These are phyloP conservation scores for Ameiurus melas DNA, from an alignment of 2,113 vertebrate species.

Conservation along the genomic window DNA sequence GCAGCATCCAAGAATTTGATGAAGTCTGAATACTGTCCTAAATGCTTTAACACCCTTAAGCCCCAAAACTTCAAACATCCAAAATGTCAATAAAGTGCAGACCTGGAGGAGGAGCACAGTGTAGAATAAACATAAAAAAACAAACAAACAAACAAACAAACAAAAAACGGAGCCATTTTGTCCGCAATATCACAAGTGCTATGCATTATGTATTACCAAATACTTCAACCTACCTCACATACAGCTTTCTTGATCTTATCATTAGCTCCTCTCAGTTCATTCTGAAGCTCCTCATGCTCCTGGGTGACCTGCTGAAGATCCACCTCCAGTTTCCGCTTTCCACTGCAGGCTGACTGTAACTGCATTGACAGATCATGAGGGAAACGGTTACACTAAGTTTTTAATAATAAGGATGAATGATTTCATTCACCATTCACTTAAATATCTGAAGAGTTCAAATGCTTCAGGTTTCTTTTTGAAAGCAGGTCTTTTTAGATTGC, in stretches of 20 bases:
- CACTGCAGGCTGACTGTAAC: slow-evolving; percentile 68
- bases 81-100: background rate
- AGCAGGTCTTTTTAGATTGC: background rate
- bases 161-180: background rate
- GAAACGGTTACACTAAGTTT: background rate
- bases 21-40: background rate
- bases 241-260: slow-evolving; percentile 74
- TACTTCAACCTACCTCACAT: slow-evolving; percentile 66
- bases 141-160: too few species aligned
- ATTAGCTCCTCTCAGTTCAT: slow-evolving; percentile 62
- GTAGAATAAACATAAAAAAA: background rate
- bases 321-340: slow-evolving; percentile 74
- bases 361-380: slow-evolving; percentile 36
- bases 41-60: background rate
- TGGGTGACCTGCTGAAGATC: slow-evolving; percentile 75
- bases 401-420: background rate
- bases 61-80: background rate
- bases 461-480: background rate
- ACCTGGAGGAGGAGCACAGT: background rate
- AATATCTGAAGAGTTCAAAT: background rate
- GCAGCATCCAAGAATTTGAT: background rate
- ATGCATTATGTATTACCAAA: background rate
- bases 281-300: slow-evolving; percentile 75
- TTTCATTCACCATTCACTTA: background rate
- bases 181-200: background rate